phyloP scores from a whole-genome alignment of 2,888 invertebrate genomes.

The Oscheius sp. region DNA sequence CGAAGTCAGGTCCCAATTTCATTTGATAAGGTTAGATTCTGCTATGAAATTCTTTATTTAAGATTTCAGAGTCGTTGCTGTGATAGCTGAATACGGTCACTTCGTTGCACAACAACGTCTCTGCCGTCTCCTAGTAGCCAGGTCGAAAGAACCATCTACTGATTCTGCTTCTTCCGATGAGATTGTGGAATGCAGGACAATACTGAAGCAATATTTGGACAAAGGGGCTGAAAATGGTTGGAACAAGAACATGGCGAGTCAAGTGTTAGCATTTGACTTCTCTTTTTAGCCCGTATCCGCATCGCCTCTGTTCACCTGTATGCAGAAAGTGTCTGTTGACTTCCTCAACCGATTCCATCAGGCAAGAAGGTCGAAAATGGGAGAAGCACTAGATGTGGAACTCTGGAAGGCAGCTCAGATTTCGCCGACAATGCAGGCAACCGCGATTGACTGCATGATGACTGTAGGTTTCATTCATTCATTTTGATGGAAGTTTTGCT shows the following conservation, averaged over 20 bases:
- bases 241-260: slow-evolving; percentile 42
- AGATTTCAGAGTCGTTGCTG: slow-evolving; percentile 42
- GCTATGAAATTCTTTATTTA: background rate
- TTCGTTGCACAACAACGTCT: slow-evolving; percentile 89
- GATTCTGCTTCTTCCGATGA: slow-evolving; percentile 30
- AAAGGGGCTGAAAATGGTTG: slow-evolving; percentile 46
- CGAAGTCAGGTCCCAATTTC: slow-evolving; percentile 43
- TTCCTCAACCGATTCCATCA: slow-evolving; percentile 91
- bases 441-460: slow-evolving; percentile 77
- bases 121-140: slow-evolving; percentile 79
- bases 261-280: background rate
- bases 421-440: slow-evolving; percentile 87
- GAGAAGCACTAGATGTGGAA: slow-evolving; percentile 86
- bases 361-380: slow-evolving; percentile 87
- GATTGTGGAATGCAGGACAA: slow-evolving; percentile 42
- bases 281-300: slow-evolving; percentile 18
- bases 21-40: slow-evolving; percentile 27
- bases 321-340: slow-evolving; percentile 82
- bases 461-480: slow-evolving; percentile 1
- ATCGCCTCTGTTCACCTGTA: slow-evolving; percentile 41
- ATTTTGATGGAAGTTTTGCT: background rate
- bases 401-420: slow-evolving; percentile 94
- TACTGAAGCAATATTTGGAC: slow-evolving; percentile 44
- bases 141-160: slow-evolving; percentile 48
- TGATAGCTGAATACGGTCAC: slow-evolving; percentile 83